Evolutionary conservation across 2,113 vertebrate genomes (phyloP).

Genomic region (Poeciliopsis turrubarensis): DNA sequence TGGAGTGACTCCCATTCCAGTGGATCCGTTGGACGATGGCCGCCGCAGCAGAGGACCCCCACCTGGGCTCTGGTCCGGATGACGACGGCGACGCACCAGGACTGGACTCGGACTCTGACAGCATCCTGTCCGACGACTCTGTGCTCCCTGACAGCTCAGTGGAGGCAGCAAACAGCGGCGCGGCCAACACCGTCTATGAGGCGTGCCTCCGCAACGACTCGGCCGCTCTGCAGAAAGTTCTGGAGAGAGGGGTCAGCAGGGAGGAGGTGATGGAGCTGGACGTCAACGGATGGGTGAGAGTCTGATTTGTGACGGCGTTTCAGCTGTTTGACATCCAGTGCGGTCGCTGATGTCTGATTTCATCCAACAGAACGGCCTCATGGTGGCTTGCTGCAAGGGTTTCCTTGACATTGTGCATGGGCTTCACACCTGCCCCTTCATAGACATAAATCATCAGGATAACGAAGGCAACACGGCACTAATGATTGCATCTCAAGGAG

Average conservation of each 20-base stretch:
- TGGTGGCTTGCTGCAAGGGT: conserved; percentile 87
- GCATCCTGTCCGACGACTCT: conserved; percentile 80
- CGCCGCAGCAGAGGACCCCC: conserved; percentile 44
- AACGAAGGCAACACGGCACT: conserved; percentile 90
- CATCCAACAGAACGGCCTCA: conserved; percentile 84
- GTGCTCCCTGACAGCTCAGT: conserved; percentile 72
- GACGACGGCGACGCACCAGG: conserved; percentile 44
- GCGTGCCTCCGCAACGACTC: conserved; percentile 81
- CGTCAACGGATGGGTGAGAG: conserved; percentile 84
- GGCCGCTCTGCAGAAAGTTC: conserved; percentile 67
- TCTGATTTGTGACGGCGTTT: neutral
- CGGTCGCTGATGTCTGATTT: conserved; percentile 7
- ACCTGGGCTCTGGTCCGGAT: conserved; percentile 62
- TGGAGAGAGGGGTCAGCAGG: conserved; percentile 79
- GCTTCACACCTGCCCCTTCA: conserved; percentile 82
- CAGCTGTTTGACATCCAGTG: no score
- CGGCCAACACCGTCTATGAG: conserved; percentile 75
- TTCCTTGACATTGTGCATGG: conserved; percentile 80
- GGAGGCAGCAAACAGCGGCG: accelerated
- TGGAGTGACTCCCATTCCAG: conserved; percentile 7
- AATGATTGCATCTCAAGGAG: conserved; percentile 91
- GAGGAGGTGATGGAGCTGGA: conserved; percentile 85
- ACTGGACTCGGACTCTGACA: conserved; percentile 68
- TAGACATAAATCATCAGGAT: conserved; percentile 90
- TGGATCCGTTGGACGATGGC: conserved; percentile 66